A percentile compares a stretch with the other conserved stretches of the same genome.
Conservation (phyloP, 92 coral and sea anemone genomes). For the Nematostella vectensis region DNA sequence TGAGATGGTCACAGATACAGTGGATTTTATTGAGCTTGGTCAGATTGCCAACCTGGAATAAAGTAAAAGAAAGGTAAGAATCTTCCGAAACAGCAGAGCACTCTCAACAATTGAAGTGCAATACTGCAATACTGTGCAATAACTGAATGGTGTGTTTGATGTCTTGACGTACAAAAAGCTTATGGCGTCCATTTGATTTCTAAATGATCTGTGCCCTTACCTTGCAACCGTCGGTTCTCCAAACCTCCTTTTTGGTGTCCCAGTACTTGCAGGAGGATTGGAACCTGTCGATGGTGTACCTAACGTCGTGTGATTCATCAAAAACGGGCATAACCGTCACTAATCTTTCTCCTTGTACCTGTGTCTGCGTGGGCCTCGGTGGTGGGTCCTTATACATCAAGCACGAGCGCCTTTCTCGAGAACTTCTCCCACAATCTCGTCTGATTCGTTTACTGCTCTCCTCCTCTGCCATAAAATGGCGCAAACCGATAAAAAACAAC, state of each 20-base stretch:
- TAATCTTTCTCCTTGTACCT: background rate
- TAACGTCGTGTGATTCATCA: slow-evolving; percentile 18
- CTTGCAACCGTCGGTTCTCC: slow-evolving; percentile 47
- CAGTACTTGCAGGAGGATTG: slow-evolving; percentile 52
- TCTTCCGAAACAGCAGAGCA: too few species aligned
- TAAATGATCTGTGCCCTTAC: too few species aligned
- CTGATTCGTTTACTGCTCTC: background rate
- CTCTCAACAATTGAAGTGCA: too few species aligned
- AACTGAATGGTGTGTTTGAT: too few species aligned
- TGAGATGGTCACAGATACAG: slow-evolving; percentile 39
- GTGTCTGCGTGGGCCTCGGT: slow-evolving; percentile 18
- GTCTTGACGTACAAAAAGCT: too few species aligned
- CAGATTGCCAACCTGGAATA: slow-evolving; percentile 12
- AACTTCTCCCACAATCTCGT: slow-evolving; percentile 18
- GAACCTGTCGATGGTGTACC: slow-evolving; percentile 30
- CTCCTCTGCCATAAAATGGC: slow-evolving; percentile 2
- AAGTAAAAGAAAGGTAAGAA: background rate
- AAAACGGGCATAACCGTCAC: slow-evolving; percentile 19
- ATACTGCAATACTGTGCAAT: too few species aligned
- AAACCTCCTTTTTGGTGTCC: slow-evolving; percentile 32
- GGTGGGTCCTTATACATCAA: slow-evolving; percentile 51
- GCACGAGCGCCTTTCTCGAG: slow-evolving; percentile 36
- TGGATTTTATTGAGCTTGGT: slow-evolving; percentile 28
- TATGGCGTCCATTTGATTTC: too few species aligned
- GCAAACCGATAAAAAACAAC: slow-evolving; percentile 24